Percentiles rank a stretch among this genome's conserved stretches.
phyloP scores from a whole-genome alignment of 2,888 invertebrate species.

The Drosophila acutilabella region DNA sequence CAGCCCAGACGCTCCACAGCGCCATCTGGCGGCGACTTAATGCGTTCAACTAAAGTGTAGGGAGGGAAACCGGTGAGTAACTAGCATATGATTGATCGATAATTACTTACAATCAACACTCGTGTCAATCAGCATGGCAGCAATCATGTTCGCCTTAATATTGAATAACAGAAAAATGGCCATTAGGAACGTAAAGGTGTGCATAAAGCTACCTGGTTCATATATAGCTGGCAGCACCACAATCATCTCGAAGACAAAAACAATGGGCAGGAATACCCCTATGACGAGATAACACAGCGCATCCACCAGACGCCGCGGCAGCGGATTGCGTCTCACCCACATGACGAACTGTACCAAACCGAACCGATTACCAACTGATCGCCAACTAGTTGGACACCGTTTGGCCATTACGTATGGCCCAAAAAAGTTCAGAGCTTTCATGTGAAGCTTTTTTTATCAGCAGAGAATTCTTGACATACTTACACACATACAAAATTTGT shows the following conservation, averaged over 20 bases:
- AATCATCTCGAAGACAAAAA: conserved; percentile 86
- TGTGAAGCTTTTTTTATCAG: conserved; percentile 28
- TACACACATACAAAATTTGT: neutral
- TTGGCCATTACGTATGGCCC: conserved; percentile 44
- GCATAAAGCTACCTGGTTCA: conserved; percentile 86
- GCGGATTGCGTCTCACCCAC: conserved; percentile 65
- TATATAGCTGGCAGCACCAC: conserved; percentile 90
- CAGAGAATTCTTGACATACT: neutral
- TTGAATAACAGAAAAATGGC: conserved; percentile 91
- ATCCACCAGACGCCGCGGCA: conserved; percentile 69
- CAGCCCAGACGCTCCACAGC: conserved; percentile 85
- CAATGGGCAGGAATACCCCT: conserved; percentile 78
- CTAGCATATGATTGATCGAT: neutral
- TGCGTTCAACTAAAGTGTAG: conserved; percentile 3
- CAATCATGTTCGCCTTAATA: conserved; percentile 91
- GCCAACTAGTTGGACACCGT: conserved; percentile 6
- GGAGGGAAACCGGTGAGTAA: no score
- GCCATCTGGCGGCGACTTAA: conserved; percentile 19
- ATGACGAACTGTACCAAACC: conserved; percentile 34
- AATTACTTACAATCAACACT: conserved; percentile 87
- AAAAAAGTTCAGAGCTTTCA: conserved; percentile 25
- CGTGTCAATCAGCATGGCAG: conserved; percentile 91
- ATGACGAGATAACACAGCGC: conserved; percentile 81
- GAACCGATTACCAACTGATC: conserved; percentile 15
- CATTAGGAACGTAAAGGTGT: conserved; percentile 87